phyloP scores from a whole-genome alignment of 2,888 invertebrate genomes.

The Heliconius ethilla region DNA sequence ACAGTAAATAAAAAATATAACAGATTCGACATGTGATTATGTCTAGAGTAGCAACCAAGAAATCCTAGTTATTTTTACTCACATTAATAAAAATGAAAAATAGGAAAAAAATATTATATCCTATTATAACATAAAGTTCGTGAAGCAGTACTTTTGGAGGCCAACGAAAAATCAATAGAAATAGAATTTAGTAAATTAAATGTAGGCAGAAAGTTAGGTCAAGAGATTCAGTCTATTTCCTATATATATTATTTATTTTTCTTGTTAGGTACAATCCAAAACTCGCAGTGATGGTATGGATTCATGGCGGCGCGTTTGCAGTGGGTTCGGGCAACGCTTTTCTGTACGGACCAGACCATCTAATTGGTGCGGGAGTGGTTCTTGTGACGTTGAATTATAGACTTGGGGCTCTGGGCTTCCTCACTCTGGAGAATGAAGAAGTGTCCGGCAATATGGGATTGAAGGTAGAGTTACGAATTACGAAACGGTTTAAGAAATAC shows the following conservation, averaged over 20 bases:
- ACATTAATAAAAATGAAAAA: background rate
- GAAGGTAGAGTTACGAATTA: conserved; percentile 65
- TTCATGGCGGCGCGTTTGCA: conserved; percentile 85
- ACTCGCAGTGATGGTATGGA: conserved; percentile 85
- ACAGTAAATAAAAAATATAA: background rate
- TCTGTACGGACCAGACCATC: conserved; percentile 83
- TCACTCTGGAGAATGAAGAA: conserved; percentile 83
- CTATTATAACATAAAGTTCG: too few relatives aligned
- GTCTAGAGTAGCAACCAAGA: background rate
- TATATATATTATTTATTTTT: background rate
- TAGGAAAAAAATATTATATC: background rate
- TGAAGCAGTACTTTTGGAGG: too few relatives aligned
- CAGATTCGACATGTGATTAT: background rate
- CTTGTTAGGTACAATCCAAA: conserved; percentile 74
- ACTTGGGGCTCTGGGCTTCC: conserved; percentile 83
- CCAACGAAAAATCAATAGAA: too few relatives aligned
- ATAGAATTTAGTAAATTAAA: too few relatives aligned
- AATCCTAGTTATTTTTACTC: background rate
- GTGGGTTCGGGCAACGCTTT: conserved; percentile 84
- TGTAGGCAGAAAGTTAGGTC: background rate
- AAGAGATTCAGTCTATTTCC: background rate
- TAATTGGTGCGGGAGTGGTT: conserved; percentile 83
- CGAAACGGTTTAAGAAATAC: background rate
- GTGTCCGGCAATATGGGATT: conserved; percentile 85
- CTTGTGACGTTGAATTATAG: conserved; percentile 85